These are phyloP conservation scores for Lanius collurio DNA, from an alignment of 2,113 vertebrate genomes.

Conservation along the genomic window DNA sequence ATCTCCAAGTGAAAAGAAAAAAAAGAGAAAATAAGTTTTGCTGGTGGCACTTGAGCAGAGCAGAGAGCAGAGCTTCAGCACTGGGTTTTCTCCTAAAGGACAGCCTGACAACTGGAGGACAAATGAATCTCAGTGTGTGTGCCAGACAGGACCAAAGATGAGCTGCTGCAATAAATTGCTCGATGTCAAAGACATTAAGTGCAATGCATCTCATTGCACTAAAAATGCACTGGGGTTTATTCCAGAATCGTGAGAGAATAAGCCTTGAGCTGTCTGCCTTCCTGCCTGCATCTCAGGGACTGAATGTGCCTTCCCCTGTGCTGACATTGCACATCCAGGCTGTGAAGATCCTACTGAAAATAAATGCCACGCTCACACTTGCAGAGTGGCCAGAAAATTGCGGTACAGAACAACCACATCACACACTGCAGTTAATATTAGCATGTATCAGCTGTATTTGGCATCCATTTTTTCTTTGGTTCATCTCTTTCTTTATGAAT, in stretches of 20 bases:
- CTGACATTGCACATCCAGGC: neutral
- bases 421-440: constrained; percentile 7
- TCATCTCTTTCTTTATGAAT: neutral
- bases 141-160: neutral
- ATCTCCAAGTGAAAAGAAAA: neutral
- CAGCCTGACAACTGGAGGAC: neutral
- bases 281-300: neutral
- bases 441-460: neutral
- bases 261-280: neutral
- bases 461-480: neutral
- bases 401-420: constrained; percentile 15
- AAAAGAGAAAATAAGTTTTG: neutral
- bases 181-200: neutral
- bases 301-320: neutral
- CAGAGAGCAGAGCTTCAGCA: neutral
- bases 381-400: neutral
- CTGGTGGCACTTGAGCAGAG: neutral
- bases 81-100: neutral
- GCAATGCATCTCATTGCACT: neutral
- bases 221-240: neutral
- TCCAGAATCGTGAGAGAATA: neutral
- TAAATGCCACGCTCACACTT: neutral
- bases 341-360: neutral
- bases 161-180: neutral
- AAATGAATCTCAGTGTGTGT: neutral